Conservation (phyloP, 2,113 vertebrate species). For the Pheucticus melanocephalus region DNA sequence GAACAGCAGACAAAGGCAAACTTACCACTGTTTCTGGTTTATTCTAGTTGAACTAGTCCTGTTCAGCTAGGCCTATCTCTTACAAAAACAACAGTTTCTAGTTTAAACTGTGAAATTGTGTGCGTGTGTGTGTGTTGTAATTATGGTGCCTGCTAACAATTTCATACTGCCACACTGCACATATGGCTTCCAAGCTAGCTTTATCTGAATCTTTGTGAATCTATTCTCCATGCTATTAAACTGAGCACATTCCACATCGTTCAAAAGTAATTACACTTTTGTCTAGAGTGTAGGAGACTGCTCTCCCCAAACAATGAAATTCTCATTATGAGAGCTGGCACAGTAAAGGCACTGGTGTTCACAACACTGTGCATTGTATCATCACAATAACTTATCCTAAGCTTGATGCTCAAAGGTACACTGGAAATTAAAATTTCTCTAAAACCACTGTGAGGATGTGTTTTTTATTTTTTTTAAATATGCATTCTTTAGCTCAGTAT, state of each 20-base stretch:
- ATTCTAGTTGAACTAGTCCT: conserved; percentile 61
- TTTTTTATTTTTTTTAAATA: conserved; percentile 21
- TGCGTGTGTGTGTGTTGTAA: conserved; percentile 25
- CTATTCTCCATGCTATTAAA: conserved; percentile 76
- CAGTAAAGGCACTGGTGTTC: conserved; percentile 67
- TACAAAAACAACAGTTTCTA: conserved; percentile 66
- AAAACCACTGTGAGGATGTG: background rate
- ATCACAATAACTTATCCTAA: conserved; percentile 68
- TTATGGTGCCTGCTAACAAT: conserved; percentile 69
- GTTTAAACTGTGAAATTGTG: conserved; percentile 69
- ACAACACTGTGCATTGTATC: conserved; percentile 61
- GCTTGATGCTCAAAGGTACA: conserved; percentile 70
- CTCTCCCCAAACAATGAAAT: conserved; percentile 76
- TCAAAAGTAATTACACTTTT: conserved; percentile 81
- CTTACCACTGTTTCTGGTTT: conserved; percentile 46
- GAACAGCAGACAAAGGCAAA: conserved; percentile 22
- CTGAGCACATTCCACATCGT: conserved; percentile 72
- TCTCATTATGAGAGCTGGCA: conserved; percentile 77
- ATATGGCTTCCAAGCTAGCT: conserved; percentile 74
- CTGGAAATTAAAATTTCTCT: conserved; percentile 67
- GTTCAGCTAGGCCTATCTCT: conserved; percentile 69
- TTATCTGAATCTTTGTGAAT: conserved; percentile 76
- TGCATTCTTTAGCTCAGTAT: conserved; percentile 49
- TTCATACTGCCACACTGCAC: conserved; percentile 69
- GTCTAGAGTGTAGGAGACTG: conserved; percentile 73